Evolutionary conservation across 2,888 invertebrate species (phyloP).

Genomic region (Chloroclystis v-ata): DNA sequence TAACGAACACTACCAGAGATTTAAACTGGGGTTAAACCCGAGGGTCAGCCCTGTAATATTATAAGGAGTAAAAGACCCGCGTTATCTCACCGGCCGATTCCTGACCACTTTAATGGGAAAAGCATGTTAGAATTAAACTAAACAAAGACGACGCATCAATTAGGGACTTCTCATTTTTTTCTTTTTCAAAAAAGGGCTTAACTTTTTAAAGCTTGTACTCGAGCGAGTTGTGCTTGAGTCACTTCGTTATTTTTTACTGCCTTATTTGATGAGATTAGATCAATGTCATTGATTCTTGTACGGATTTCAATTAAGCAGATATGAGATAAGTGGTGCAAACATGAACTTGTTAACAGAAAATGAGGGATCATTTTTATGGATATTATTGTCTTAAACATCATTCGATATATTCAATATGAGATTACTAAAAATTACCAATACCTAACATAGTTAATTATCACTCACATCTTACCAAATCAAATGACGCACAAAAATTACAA

Average conservation of each 20-base stretch:
- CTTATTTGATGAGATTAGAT: constrained; percentile 74
- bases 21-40: constrained; percentile 67
- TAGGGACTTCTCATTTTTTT: constrained; percentile 66
- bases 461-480: no score
- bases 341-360: neutral
- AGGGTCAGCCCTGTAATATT: constrained; percentile 66
- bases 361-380: no score
- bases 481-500: no score
- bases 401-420: no score
- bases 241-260: constrained; percentile 69
- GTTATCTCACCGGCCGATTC: constrained; percentile 73
- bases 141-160: constrained; percentile 80
- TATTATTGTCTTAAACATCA: no score
- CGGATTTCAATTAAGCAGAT: constrained; percentile 70
- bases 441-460: no score
- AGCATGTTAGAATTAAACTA: constrained; percentile 79
- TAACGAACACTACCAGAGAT: constrained; percentile 41
- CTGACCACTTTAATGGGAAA: constrained; percentile 79
- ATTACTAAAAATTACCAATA: no score
- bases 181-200: constrained; percentile 61
- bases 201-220: constrained; percentile 71
- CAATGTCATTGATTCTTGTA: constrained; percentile 73
- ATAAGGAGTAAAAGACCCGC: constrained; percentile 75
- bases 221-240: constrained; percentile 60
- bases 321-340: constrained; percentile 51